Evolutionary conservation across 2,888 invertebrate genomes (phyloP), one percentile per base, ranked within the genome.

Genomic region (Saturnia japonica): DNA sequence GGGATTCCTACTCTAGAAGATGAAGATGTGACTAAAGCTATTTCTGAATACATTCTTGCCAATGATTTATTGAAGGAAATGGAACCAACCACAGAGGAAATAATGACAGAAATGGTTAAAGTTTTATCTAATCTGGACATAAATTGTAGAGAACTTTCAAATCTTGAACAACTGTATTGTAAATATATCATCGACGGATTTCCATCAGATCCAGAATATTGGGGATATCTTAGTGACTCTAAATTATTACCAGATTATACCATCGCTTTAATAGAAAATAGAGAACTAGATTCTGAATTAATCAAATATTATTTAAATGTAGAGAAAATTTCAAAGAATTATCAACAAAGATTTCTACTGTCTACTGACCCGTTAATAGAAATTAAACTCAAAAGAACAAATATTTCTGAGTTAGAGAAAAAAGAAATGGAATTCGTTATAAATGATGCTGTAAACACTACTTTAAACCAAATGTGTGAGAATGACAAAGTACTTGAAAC

Each of bases 161-260:
- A 84, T 72, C 76, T 70, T 70, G 80, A 86, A 43, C 73, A 82
- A 67, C 76, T 73, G 45, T 93, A 92, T 80, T 94, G 94, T 28
- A 95, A 95, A 76, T 96, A 95, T 92, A 93, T 96, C 74, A 86
- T 96, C 70, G 96, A 96, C 80, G 95, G 94, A 0, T 94, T 96
- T 84, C 91, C 94, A 40, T 81, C 93, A 34, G 90, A 95, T 75
- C 73, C 90, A 19, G 91, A 94, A 73, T 87, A 93, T 78, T 94
- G 96, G 91, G 82, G 82, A 67, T 84, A 85, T 72, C 80, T 96
- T 16, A 77, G 74, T 11, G 87, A 90, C 45, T 84, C 88, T 6
- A 90, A 94, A 73, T 82, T 92, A 70, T 76, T 91, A 28, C 95
- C 95, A 34, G 95, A 96, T 81, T 93, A 95, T 75, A 90, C 95